phyloP scores from a whole-genome alignment of 2,888 invertebrate species.

The Drosophila acutilabella region DNA sequence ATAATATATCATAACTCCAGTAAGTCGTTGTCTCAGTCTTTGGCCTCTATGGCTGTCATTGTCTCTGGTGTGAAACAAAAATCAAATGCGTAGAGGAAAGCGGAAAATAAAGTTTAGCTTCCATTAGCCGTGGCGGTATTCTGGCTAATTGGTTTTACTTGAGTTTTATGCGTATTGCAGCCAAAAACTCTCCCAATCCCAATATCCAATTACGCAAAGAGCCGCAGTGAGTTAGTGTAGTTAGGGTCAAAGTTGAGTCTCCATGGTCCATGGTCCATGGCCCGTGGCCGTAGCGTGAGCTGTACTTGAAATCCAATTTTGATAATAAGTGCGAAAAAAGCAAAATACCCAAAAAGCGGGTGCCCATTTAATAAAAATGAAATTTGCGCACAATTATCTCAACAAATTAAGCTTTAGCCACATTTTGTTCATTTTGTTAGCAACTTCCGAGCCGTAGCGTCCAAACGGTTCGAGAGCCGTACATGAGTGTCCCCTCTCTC shows the following conservation, averaged over 20 bases:
- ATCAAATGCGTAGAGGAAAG: not conserved
- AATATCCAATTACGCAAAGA: slow-evolving; percentile 74
- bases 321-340: slow-evolving; percentile 64
- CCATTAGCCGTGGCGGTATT: slow-evolving; percentile 30
- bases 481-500: slow-evolving; percentile 14
- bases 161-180: slow-evolving; percentile 42
- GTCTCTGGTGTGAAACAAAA: not conserved
- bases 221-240: slow-evolving; percentile 49
- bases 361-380: slow-evolving; percentile 76
- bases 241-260: slow-evolving; percentile 67
- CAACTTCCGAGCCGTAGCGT: slow-evolving; percentile 21
- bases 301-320: slow-evolving; percentile 75
- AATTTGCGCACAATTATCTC: slow-evolving; percentile 77
- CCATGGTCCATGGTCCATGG: not conserved
- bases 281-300: no score
- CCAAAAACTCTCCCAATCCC: slow-evolving; percentile 60
- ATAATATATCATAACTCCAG: no score
- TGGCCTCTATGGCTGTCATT: not conserved
- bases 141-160: slow-evolving; percentile 61
- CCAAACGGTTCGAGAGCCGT: not conserved
- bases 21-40: no score
- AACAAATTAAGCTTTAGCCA: slow-evolving; percentile 76
- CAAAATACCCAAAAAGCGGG: slow-evolving; percentile 39
- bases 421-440: slow-evolving; percentile 54
- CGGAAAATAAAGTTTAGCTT: slow-evolving; percentile 23